A percentile compares a stretch with the other conserved stretches of the same genome.
Evolutionary conservation across 2,113 vertebrate genomes (phyloP).

Genomic region (Nothoprocta perdicaria): DNA sequence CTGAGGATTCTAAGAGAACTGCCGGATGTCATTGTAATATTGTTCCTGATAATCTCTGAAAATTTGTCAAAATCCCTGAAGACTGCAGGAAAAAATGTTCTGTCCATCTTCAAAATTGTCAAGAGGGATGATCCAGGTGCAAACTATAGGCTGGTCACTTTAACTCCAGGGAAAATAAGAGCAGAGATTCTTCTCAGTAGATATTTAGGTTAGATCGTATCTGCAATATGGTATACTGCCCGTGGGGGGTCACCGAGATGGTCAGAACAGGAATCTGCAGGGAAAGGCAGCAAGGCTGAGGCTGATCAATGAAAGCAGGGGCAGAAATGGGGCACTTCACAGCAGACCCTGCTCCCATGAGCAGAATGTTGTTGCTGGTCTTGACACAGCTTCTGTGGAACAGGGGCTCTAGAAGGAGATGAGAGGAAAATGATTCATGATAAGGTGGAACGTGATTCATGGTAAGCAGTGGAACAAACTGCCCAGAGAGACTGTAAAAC

Average conservation of each 20-base stretch:
- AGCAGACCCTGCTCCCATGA: not conserved
- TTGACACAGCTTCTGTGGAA: not conserved
- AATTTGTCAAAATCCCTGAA: not conserved
- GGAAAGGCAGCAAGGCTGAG: not conserved
- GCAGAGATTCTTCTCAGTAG: rapidly evolving
- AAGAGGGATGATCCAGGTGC: not conserved
- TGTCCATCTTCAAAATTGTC: not conserved
- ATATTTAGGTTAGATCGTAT: rapidly evolving
- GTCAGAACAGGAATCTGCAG: not conserved
- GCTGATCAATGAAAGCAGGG: not conserved
- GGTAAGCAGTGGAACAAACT: not conserved
- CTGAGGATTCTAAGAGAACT: not conserved
- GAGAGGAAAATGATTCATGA: rapidly evolving
- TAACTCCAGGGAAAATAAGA: not conserved
- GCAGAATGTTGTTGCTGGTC: not conserved
- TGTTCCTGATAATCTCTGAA: not conserved
- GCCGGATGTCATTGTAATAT: not conserved
- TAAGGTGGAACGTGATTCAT: not conserved
- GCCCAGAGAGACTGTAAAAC: not conserved
- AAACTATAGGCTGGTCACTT: not conserved
- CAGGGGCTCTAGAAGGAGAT: not conserved
- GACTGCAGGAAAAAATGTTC: not conserved
- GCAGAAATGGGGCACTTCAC: not conserved
- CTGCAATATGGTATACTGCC: not conserved
- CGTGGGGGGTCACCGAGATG: rapidly evolving